A percentile compares a stretch with the other conserved stretches of the same genome.
These are phyloP conservation scores for Cloeon dipterum DNA, from an alignment of 2,888 invertebrate genomes.

Conservation along the genomic window DNA sequence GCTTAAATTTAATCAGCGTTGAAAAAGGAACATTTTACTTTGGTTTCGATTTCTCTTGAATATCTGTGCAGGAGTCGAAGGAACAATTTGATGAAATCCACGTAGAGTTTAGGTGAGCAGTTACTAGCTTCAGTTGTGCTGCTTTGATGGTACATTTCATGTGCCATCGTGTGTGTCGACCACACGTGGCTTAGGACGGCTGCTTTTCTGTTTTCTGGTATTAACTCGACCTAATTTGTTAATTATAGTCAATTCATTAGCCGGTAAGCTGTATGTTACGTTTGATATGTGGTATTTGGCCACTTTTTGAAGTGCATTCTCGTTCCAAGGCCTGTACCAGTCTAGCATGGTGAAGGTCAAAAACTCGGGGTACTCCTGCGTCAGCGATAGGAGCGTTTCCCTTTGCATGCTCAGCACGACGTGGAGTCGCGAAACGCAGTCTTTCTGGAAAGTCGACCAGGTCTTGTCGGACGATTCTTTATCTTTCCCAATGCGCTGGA, in stretches of 20 bases:
- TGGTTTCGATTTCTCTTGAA: too few relatives aligned
- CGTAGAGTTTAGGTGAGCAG: constrained; percentile 79
- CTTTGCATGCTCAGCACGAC: constrained; percentile 85
- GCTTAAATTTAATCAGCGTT: too few relatives aligned
- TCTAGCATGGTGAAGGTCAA: constrained; percentile 84
- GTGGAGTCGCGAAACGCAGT: constrained; percentile 62
- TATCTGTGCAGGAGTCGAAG: constrained; percentile 40
- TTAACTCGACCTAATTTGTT: too few relatives aligned
- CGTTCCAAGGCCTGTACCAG: constrained; percentile 88
- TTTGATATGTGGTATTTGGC: constrained; percentile 65
- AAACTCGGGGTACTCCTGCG: constrained; percentile 76
- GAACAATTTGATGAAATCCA: constrained; percentile 67
- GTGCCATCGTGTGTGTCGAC: constrained; percentile 39
- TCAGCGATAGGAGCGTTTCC: constrained; percentile 51
- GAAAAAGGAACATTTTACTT: too few relatives aligned
- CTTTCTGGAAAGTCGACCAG: constrained; percentile 62
- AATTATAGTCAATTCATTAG: background rate
- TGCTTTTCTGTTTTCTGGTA: too few relatives aligned
- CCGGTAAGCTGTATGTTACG: too few relatives aligned
- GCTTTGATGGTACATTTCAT: background rate
- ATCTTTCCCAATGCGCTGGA: background rate
- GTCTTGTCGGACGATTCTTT: constrained; percentile 38
- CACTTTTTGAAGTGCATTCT: constrained; percentile 68
- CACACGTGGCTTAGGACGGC: constrained; percentile 65
- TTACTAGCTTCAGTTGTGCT: background rate